Evolutionary conservation across 2,797 vertebrate species (phyloP), one percentile per base, ranked within the genome.

Genomic region (Anguilla pacifica): DNA sequence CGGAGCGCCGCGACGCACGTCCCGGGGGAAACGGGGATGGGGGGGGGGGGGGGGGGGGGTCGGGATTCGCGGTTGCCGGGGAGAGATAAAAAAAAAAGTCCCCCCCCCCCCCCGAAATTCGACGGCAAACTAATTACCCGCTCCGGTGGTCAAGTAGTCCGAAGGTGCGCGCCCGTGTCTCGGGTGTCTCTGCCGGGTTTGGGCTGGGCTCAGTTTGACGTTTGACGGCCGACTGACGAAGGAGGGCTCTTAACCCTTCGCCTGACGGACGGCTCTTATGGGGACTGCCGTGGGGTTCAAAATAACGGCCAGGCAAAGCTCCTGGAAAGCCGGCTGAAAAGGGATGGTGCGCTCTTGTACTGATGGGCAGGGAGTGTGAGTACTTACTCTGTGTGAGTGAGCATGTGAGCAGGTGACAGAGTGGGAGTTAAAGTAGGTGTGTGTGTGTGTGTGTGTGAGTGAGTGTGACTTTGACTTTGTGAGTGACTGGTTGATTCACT

Each of bases 61-160:
- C n/a, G n/a, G n/a, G 35, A 35, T 7, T 35, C 72, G 15, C 17
- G 28, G 2, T 31, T 0, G 2, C 9, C 19, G 10, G 13, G 49
- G 43, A 10, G 3, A 19, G 15, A 81, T 25, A 81, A 49, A 81
- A 17, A 64, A 64, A 64, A 64, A 19, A 25, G 49, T 81, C 77
- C 1, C 35, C 35, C 35, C 35, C 77, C 77, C 0, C 22, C 2
- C 31, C 35, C 15, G 28, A 39, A 83, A 57, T 43, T 10, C 39
- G 19, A 28, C 25, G n/a, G 83, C 53, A 57, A 84, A 84, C 77
- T 49, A 81, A 81, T 81, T 81, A 81, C 43, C 22, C 15, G 39
- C 77, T 81, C 10, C 43, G 39, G n/a, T 43, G 22, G 39, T 81
- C 43, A 81, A 81, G 39, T 49, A 81, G 77, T 81, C 43, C 77